Evolutionary conservation across 2,888 invertebrate genomes (phyloP).

Genomic region (Drosophila testacea): DNA sequence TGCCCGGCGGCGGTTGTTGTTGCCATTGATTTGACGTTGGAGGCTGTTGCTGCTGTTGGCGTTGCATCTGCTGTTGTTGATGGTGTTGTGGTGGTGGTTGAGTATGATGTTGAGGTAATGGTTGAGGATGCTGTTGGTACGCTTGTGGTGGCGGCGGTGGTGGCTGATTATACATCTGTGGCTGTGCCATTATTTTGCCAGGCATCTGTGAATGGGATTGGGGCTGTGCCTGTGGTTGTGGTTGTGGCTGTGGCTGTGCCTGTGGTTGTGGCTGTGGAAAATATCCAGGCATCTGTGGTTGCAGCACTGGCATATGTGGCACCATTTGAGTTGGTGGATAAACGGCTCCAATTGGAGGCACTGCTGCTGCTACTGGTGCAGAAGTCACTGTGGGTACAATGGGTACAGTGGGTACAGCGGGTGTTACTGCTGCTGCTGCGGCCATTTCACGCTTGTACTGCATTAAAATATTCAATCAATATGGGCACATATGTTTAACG

Average conservation of each 20-base stretch:
- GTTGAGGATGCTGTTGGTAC: too few relatives aligned
- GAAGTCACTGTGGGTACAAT: constrained; percentile 22
- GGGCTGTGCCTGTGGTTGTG: constrained; percentile 42
- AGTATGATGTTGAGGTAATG: too few relatives aligned
- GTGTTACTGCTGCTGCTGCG: constrained; percentile 69
- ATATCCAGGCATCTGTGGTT: constrained; percentile 44
- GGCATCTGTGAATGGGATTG: constrained; percentile 3
- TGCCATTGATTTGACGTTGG: constrained; percentile 43
- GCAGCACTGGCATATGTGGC: constrained; percentile 43
- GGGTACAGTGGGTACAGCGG: constrained; percentile 48
- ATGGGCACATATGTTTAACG: background rate
- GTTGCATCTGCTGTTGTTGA: constrained; percentile 38
- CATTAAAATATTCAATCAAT: constrained; percentile 2
- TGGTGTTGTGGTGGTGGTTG: too few relatives aligned
- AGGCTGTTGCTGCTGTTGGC: constrained; percentile 18
- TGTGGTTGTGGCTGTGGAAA: constrained; percentile 26
- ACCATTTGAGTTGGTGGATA: constrained; percentile 34
- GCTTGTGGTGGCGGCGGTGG: too few relatives aligned
- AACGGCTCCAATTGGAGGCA: constrained; percentile 29
- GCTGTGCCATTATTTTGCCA: constrained; percentile 54
- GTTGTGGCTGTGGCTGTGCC: background rate
- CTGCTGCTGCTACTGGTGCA: constrained; percentile 23
- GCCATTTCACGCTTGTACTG: constrained; percentile 85
- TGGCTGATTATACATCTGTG: constrained; percentile 76
- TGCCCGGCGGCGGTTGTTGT: constrained; percentile 34